Evolutionary conservation across 2,888 invertebrate genomes (phyloP), one percentile per base, ranked within the genome.

Genomic region (Automeris io): DNA sequence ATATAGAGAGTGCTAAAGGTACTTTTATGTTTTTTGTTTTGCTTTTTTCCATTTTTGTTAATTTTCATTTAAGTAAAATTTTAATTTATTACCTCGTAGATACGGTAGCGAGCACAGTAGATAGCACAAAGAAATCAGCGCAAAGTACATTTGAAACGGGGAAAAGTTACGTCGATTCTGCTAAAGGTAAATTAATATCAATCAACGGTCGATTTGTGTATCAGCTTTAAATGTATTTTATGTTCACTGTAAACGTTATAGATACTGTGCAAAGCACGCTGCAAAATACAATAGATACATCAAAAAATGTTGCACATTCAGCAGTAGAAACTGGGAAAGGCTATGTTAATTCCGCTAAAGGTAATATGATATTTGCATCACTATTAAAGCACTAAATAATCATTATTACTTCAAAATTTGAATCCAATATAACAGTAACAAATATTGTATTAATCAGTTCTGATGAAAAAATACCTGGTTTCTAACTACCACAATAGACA

Each of bases 71-170:
- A 39, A 40, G 29, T 37, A 39, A 40, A 31, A 25, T 43, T 43
- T 44, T 31, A 42, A 40, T 51, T 43, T 45, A 39, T 51, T 48
- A 41, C 45, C 38, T 48, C 61, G 44, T 77, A 81, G 81, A 80
- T 65, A 70, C 77, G 12, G 69, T 80, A 54, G 61, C 70, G 38
- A 69, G 54, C 51, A 67, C 82, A 42, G 64, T 81, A 67, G 81
- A 82, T 64, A 76, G 52, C 47, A 78, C 83, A 47, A 85, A 78
- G 61, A 80, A 79, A 60, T 68, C 76, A 8, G 80, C 85, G 23
- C 78, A 81, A 50, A 67, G 66, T 41, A 76, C 85, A 21, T 50
- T 72, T 43, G 77, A 78, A 37, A 65, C 63, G 41, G 72, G 76
- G 41, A 75, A 70, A 56, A 49, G 60, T 3, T 74, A 72, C 49